Evolutionary conservation across 2,797 vertebrate genomes (phyloP).

Genomic region (Gymnothorax reevesii): DNA sequence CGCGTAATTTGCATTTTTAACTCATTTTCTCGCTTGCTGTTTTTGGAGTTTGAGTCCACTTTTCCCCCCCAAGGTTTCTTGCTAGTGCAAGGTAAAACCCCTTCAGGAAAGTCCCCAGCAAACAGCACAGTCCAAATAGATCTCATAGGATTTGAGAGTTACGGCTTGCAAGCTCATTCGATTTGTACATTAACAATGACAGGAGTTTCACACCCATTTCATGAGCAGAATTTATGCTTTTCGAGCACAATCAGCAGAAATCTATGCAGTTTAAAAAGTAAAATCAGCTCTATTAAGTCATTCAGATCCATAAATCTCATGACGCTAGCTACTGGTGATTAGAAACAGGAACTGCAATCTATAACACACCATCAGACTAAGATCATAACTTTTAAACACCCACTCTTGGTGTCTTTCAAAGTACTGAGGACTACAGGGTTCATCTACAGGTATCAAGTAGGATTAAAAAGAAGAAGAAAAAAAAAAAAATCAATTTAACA

Average conservation of each 20-base stretch:
- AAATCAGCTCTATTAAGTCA: background rate
- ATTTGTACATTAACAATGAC: background rate
- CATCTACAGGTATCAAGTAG: no score
- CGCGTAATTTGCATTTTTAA: no score
- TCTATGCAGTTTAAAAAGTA: background rate
- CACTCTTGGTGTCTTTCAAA: background rate
- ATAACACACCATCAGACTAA: background rate
- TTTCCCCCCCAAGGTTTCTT: no score
- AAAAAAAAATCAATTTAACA: background rate
- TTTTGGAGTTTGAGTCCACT: no score
- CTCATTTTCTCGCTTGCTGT: no score
- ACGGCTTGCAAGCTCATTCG: background rate
- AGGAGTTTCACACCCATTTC: background rate
- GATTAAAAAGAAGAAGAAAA: no score
- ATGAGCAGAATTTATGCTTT: background rate
- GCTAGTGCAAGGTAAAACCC: no score
- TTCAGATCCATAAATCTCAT: background rate
- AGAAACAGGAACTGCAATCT: background rate
- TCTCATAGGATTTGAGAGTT: no score
- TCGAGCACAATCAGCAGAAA: background rate
- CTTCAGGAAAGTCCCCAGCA: no score
- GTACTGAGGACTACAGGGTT: no score
- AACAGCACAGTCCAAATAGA: no score
- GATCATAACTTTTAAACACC: background rate
- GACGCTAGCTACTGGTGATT: background rate